Conservation (phyloP, 1,140 invertebrate genomes). For the Sminthurides bifidus region DNA sequence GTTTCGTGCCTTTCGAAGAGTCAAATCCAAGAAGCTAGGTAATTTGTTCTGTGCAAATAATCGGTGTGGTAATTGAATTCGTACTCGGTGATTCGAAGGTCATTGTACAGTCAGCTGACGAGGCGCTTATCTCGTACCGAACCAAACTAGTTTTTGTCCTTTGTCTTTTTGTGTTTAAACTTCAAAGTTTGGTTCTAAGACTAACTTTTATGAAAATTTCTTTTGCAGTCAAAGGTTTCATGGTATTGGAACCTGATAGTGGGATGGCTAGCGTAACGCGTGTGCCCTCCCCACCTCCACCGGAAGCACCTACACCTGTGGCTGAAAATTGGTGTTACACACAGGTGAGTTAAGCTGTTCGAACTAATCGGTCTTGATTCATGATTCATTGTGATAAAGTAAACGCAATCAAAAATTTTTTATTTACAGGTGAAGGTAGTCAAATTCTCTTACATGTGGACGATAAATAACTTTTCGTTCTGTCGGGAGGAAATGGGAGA, state of each 20-base stretch:
- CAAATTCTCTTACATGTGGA: constrained; percentile 99
- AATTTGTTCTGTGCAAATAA: too few species aligned
- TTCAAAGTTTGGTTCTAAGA: too few species aligned
- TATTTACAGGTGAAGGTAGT: constrained; percentile 90
- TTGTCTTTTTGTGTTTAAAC: too few species aligned
- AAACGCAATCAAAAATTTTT: neutral
- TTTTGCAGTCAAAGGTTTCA: constrained; percentile 5
- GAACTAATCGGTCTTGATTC: neutral
- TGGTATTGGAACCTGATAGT: constrained; percentile 20
- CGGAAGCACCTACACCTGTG: constrained; percentile 82
- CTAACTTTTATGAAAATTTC: neutral
- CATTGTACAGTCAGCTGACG: too few species aligned
- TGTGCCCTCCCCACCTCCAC: constrained; percentile 34
- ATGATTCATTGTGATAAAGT: neutral
- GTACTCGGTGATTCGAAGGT: too few species aligned
- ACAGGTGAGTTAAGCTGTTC: constrained; percentile 52
- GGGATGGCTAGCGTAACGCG: constrained; percentile 19
- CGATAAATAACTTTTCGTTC: constrained; percentile 99
- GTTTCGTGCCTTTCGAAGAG: too few species aligned
- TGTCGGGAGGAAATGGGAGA: constrained; percentile 99
- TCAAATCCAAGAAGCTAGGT: too few species aligned
- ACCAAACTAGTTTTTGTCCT: too few species aligned
- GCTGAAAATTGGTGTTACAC: constrained; percentile 95
- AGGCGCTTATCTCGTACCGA: too few species aligned
- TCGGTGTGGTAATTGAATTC: too few species aligned